phyloP scores from a whole-genome alignment of 2,888 invertebrate genomes.

The Platypus cylindrus region DNA sequence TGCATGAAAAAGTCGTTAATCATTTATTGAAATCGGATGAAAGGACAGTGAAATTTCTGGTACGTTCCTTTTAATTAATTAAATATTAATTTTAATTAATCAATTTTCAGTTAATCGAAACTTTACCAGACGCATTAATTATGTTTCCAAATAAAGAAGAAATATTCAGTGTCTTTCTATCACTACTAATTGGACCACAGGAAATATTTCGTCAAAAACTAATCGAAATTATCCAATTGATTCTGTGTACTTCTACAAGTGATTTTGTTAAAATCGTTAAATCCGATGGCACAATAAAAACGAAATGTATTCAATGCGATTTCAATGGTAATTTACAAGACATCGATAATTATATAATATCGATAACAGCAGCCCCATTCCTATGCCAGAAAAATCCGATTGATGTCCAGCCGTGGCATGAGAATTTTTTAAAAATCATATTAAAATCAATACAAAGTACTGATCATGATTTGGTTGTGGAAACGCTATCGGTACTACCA shows the following conservation, averaged over 20 bases:
- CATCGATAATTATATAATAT: too few species aligned
- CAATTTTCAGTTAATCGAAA: constrained; percentile 19
- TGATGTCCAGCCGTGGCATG: constrained; percentile 20
- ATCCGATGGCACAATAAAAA: constrained; percentile 12
- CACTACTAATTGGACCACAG: constrained; percentile 10
- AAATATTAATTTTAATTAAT: too few species aligned
- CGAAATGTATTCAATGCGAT: constrained; percentile 24
- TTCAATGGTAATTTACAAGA: constrained; percentile 13
- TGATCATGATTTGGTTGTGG: constrained; percentile 25
- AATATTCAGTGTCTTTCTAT: constrained; percentile 15
- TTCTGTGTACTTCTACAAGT: constrained; percentile 23
- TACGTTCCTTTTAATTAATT: constrained; percentile 9
- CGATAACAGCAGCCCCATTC: too few species aligned
- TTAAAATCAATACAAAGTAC: constrained; percentile 17
- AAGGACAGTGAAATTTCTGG: constrained; percentile 14
- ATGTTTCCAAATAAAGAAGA: constrained; percentile 19
- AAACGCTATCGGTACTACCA: constrained; percentile 32
- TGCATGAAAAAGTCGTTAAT: constrained; percentile 21
- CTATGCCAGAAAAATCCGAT: too few species aligned
- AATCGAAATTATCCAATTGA: constrained; percentile 18
- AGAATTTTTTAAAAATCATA: constrained; percentile 24
- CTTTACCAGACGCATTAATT: constrained; percentile 18
- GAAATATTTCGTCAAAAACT: constrained; percentile 13
- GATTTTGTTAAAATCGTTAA: constrained; percentile 19
- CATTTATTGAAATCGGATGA: constrained; percentile 13